A percentile compares a stretch with the other conserved stretches of the same genome.
Conservation (phyloP, 1,140 invertebrate genomes). For the Agrilus planipennis region DNA sequence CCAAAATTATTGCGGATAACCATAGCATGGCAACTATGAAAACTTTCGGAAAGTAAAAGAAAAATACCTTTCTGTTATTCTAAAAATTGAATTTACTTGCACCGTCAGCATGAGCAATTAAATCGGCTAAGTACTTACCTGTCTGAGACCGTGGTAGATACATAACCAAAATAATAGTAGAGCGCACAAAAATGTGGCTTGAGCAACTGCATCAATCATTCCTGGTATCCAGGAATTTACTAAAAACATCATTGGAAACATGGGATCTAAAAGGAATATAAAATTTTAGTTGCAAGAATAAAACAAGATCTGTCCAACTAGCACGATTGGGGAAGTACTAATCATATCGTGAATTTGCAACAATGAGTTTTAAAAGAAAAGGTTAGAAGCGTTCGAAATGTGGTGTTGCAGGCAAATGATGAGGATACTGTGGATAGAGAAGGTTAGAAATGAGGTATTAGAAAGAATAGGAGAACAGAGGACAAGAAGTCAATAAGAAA, state of each 20-base stretch:
- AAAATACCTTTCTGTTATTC: slow-evolving; percentile 73
- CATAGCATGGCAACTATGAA: slow-evolving; percentile 78
- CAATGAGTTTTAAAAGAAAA: no score
- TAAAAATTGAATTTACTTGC: slow-evolving; percentile 35
- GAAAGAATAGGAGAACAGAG: no score
- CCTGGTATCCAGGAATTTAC: slow-evolving; percentile 83
- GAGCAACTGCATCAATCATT: slow-evolving; percentile 79
- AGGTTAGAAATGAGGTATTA: no score
- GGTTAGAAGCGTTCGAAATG: no score
- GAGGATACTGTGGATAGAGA: no score
- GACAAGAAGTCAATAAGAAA: no score
- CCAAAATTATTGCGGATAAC: slow-evolving; percentile 72
- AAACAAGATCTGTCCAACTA: not conserved
- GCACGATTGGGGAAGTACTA: not conserved
- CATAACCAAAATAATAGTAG: slow-evolving; percentile 90
- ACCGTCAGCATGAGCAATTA: not conserved
- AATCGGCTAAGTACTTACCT: slow-evolving; percentile 45
- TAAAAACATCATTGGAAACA: slow-evolving; percentile 84
- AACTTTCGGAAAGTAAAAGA: slow-evolving; percentile 88
- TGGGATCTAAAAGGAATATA: slow-evolving; percentile 59
- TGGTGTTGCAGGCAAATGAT: no score
- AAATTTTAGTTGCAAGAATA: not conserved
- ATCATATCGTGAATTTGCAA: no score
- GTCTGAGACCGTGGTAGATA: slow-evolving; percentile 86
- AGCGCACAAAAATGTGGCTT: slow-evolving; percentile 78